Evolutionary conservation across 2,888 invertebrate species (phyloP).

Genomic region (Drosophila quinaria): DNA sequence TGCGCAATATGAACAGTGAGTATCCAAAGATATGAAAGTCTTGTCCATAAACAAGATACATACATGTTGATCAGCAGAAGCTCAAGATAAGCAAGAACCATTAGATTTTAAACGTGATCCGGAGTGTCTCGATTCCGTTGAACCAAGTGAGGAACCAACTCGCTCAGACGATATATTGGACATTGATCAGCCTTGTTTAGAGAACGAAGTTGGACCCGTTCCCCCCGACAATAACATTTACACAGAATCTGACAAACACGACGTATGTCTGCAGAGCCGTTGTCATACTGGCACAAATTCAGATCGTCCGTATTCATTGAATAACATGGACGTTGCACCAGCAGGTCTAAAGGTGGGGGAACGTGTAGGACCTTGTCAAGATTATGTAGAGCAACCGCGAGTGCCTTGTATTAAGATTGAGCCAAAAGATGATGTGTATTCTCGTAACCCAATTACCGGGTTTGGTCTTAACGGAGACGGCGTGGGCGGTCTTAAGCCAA

Average conservation of each 20-base stretch:
- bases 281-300: conserved; percentile 50
- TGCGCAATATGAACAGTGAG: conserved; percentile 79
- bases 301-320: conserved; percentile 52
- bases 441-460: conserved; percentile 63
- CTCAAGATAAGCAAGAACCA: conserved; percentile 5
- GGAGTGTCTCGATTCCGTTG: conserved; percentile 27
- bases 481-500: conserved; percentile 47
- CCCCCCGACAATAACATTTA: conserved; percentile 31
- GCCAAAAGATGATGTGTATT: conserved; percentile 4
- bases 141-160: conserved; percentile 1
- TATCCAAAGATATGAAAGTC: conserved; percentile 19
- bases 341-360: conserved; percentile 2
- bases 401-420: conserved; percentile 41
- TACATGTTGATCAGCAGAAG: conserved; percentile 8
- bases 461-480: conserved; percentile 55
- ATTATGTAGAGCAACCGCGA: conserved; percentile 18
- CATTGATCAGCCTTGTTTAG: conserved; percentile 54
- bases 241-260: conserved; percentile 44
- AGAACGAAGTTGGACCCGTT: conserved; percentile 24
- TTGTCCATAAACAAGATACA: neutral
- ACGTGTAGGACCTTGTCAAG: conserved; percentile 31
- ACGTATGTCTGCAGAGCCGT: conserved; percentile 53
- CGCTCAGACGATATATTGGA: conserved; percentile 14
- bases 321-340: conserved; percentile 29
- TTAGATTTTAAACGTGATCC: conserved; percentile 17